These are phyloP conservation scores for Ophion slaviceki DNA, from an alignment of 2,888 invertebrate genomes.

Conservation along the genomic window DNA sequence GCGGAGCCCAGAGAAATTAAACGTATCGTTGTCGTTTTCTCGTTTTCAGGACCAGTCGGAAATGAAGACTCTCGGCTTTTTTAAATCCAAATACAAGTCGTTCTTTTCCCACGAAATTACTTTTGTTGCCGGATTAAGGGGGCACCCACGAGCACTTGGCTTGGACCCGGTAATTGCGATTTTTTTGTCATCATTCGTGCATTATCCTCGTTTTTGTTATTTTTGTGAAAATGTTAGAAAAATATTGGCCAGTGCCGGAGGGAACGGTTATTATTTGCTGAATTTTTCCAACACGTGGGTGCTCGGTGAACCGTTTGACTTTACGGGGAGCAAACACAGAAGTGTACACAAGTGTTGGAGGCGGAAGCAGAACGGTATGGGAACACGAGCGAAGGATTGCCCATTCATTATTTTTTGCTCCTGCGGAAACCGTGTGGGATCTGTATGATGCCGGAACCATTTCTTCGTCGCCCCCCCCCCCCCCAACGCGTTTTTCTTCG, in stretches of 20 bases:
- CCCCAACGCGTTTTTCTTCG: slow-evolving; percentile 29
- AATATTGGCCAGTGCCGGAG: neutral
- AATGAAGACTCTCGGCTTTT: neutral
- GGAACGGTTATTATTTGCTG: neutral
- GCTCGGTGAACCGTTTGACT: neutral
- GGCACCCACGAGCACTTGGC: too few relatives aligned
- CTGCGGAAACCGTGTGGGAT: slow-evolving; percentile 19
- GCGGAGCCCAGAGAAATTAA: neutral
- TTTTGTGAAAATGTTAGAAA: neutral
- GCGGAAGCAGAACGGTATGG: slow-evolving; percentile 3
- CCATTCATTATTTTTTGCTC: slow-evolving; percentile 39
- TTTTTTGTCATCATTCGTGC: too few relatives aligned
- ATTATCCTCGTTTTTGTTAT: neutral
- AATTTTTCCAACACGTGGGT: neutral
- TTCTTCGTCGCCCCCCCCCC: slow-evolving; percentile 36
- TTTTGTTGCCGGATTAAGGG: neutral
- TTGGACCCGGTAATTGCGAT: too few relatives aligned
- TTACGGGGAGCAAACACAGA: neutral
- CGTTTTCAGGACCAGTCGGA: neutral
- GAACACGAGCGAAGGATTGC: slow-evolving; percentile 26
- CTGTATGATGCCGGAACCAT: slow-evolving; percentile 48
- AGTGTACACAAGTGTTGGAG: slow-evolving; percentile 7
- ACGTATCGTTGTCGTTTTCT: neutral
- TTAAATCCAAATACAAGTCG: neutral
- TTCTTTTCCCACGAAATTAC: neutral